Evolutionary conservation across 2,888 invertebrate species (phyloP).

Genomic region (Leptinotarsa peninsularis): DNA sequence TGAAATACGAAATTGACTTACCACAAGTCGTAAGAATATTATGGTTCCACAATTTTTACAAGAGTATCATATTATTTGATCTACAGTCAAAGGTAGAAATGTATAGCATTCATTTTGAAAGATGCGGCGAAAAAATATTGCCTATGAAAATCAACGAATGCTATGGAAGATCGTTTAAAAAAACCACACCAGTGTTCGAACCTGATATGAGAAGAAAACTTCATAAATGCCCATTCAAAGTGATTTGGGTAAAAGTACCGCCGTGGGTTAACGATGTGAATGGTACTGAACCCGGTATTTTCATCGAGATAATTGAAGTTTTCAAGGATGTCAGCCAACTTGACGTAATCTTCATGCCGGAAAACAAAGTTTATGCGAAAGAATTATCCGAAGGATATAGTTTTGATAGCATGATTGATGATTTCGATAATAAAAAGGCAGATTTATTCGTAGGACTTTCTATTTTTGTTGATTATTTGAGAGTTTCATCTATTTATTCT

Average conservation of each 20-base stretch:
- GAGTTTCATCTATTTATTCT: slow-evolving; percentile 4
- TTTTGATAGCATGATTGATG: slow-evolving; percentile 27
- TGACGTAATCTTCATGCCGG: slow-evolving; percentile 27
- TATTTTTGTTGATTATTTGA: slow-evolving; percentile 6
- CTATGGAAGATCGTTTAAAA: slow-evolving; percentile 7
- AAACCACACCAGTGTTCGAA: slow-evolving; percentile 18
- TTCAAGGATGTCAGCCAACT: slow-evolving; percentile 26
- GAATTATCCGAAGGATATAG: slow-evolving; percentile 23
- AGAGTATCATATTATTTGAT: slow-evolving; percentile 26
- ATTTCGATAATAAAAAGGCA: slow-evolving; percentile 29
- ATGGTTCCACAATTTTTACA: slow-evolving; percentile 22
- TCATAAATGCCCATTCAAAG: slow-evolving; percentile 31
- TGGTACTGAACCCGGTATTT: slow-evolving; percentile 28
- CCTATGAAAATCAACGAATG: slow-evolving; percentile 26
- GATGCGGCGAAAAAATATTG: slow-evolving; percentile 21
- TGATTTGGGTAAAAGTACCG: slow-evolving; percentile 25
- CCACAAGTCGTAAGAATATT: slow-evolving; percentile 5
- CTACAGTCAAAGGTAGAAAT: slow-evolving; percentile 14
- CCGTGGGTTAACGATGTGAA: slow-evolving; percentile 29
- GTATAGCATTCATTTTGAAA: slow-evolving; percentile 22
- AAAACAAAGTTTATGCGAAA: slow-evolving; percentile 21
- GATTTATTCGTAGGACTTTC: slow-evolving; percentile 29
- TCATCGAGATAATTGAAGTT: slow-evolving; percentile 24
- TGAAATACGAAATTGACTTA: slow-evolving; percentile 21
- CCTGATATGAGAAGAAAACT: slow-evolving; percentile 28